Evolutionary conservation across 2,113 vertebrate species (phyloP), one percentile per base, ranked within the genome.

Genomic region (Nothocercus julius): DNA sequence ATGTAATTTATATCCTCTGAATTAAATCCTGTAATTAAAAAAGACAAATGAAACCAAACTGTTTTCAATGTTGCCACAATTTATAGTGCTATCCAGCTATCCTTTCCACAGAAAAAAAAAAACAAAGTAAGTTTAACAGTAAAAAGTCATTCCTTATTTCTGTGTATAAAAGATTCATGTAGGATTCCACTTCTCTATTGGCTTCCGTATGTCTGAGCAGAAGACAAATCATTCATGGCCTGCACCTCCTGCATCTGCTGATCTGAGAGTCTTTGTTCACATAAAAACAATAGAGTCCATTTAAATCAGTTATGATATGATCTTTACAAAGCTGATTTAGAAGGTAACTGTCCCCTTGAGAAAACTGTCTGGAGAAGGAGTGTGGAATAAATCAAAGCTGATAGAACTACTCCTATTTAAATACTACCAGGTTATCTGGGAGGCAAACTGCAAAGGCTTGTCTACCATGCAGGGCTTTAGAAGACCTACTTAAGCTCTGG

Each of bases 321-420:
- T 82, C 58, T 95, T 96, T 90, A 74, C 69, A 73, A 90, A 91
- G 78, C 73, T 88, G 89, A 96, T 92, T 93, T 88, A 82, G 58
- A 72, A 86, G 69, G 94, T 89, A 92, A 70, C 66, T 63, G 80
- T 89, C 85, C 80, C 92, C 91, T 78, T 79, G 79, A 76, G 89
- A 82, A n/a, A 73, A 70, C 63, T 11, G 21, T 74, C n/a, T 74
- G 49, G 45, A 70, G 61, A 27, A 78, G 75, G 7, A n/a, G 10
- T 12, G 11, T 77, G 53, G 30, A 44, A 30, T 64, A 85, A 81
- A 90, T 75, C 67, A 70, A 68, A 47, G 74, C 5, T 34, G 69
- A 67, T 53, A 54, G 76, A 78, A 24, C 56, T 47, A 42, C 9
- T 44, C 2, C 2, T 44, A 7, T 30, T 73, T 38, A 62, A 81